Evolutionary conservation across 2,797 vertebrate genomes (phyloP), one percentile per base, ranked within the genome.

Genomic region (Rachycentron canadum): DNA sequence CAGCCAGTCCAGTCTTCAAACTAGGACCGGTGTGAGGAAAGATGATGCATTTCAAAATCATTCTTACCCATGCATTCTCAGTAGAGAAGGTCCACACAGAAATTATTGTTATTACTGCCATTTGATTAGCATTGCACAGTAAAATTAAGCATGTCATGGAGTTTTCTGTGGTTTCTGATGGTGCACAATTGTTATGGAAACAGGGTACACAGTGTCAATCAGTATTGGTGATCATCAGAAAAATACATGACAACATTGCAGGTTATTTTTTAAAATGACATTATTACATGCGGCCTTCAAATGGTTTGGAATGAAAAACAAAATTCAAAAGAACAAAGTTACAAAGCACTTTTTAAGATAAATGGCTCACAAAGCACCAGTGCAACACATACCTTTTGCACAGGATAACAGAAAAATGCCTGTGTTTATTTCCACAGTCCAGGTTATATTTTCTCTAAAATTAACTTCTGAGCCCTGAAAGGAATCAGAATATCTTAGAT

Each of bases 341-440:
- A 41, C 41, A 62, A 19, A 38, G 14, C 21, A 17, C 16, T 67
- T 62, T 50, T 25, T 14, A 40, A 25, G 4, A 64, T 34, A 23
- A 45, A 53, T 23, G 30, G 26, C 38, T 49, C 1, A 69, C 59
- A 50, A 1, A 16, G 17, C 45, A 25, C n/a, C 9, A 28, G 25
- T 34, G 10, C 25, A 60, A 14, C 21, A 73, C 13, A 36, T 25
- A 26, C 43, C 34, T 63, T 32, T 64, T 10, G 4, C 41, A 50
- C 26, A 73, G 17, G 6, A 56, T 19, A 38, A 25, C 52, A 78
- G 45, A 26, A 63, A 73, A 71, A 64, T 73, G 21, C 30, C 55
- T n/a, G 8, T 49, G 38, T 82, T 68, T 55, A 49, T 67, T 88
- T 79, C 26, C 55, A 75, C 21, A 23, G 25, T 78, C 23, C 60